Base-by-base conservation (phyloP, 2,888 invertebrate species). In the Lingula anatina region DNA sequence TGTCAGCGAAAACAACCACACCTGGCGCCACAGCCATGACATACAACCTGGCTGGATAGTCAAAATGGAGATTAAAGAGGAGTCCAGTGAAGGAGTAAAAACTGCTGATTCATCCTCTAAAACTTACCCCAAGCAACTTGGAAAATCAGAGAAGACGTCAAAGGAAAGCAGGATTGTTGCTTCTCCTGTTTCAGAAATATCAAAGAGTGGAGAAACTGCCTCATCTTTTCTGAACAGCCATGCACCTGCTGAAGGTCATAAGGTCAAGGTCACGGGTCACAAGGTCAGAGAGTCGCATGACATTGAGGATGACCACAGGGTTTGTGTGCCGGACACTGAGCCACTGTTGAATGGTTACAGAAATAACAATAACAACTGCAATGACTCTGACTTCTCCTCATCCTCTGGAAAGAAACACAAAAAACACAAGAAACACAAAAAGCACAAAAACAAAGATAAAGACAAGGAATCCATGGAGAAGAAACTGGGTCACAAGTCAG, bases 31-130 rank as follows among this genome's bases (percentile, higher is more conserved):
- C n/a, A n/a, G n/a, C n/a, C n/a, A n/a, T n/a, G n/a, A n/a, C n/a
- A n/a, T n/a, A n/a, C n/a, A n/a, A n/a, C n/a, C 55, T 5, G 64
- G 66, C 24, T 64, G 65, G 66, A 63, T 55, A 38, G 55, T 64
- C 18, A n/a, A n/a, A n/a, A n/a, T n/a, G n/a, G n/a, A n/a, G n/a
- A n/a, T n/a, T n/a, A n/a, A n/a, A n/a, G n/a, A n/a, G n/a, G n/a
- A n/a, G n/a, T n/a, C n/a, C n/a, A n/a, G n/a, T n/a, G n/a, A n/a
- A n/a, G n/a, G n/a, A n/a, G n/a, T n/a, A n/a, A n/a, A n/a, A n/a
- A n/a, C n/a, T n/a, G n/a, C n/a, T n/a, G n/a, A n/a, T n/a, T n/a
- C n/a, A n/a, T n/a, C n/a, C n/a, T n/a, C n/a, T n/a, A n/a, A n/a
- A n/a, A n/a, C n/a, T n/a, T n/a, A n/a, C n/a, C n/a, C n/a, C n/a